A percentile compares a stretch with the other conserved stretches of the same genome.
Evolutionary conservation across 2,888 invertebrate species (phyloP).

Genomic region (Lymantria dispar): DNA sequence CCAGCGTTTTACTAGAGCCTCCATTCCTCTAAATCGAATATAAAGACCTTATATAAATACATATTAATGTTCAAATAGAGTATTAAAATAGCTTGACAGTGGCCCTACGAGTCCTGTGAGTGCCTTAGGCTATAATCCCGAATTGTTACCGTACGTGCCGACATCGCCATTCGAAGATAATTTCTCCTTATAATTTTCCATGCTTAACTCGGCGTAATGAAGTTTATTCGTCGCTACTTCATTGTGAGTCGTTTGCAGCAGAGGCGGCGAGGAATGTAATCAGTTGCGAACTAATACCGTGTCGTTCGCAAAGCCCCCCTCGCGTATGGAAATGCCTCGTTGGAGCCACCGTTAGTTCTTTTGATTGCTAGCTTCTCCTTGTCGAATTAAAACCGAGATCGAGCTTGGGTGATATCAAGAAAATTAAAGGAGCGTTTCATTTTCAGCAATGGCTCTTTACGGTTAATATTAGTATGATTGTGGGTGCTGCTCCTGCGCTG

Average conservation of each 20-base stretch:
- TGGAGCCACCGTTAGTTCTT: conserved; percentile 76
- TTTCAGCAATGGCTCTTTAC: conserved; percentile 65
- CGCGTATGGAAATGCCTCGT: conserved; percentile 80
- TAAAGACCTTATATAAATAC: conserved; percentile 31
- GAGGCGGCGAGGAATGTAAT: conserved; percentile 76
- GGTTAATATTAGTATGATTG: conserved; percentile 75
- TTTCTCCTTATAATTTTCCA: conserved; percentile 80
- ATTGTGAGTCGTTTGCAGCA: conserved; percentile 73
- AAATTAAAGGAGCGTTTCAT: conserved; percentile 76
- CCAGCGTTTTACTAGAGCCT: conserved; percentile 5
- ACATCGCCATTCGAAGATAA: conserved; percentile 72
- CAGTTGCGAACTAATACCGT: conserved; percentile 80
- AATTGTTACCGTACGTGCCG: conserved; percentile 66
- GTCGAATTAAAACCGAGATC: conserved; percentile 77
- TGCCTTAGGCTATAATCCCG: conserved; percentile 64
- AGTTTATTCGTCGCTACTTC: conserved; percentile 80
- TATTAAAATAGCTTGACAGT: no score
- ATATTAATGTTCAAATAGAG: conserved; percentile 14
- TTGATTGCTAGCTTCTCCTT: conserved; percentile 75
- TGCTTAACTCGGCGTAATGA: conserved; percentile 78
- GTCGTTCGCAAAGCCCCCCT: conserved; percentile 69
- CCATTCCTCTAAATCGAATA: conserved; percentile 35
- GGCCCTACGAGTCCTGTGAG: conserved; percentile 45
- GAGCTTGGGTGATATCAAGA: conserved; percentile 68
- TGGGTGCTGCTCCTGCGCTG: conserved; percentile 47